Percentiles rank a stretch among this genome's conserved stretches.
Evolutionary conservation across 2,888 invertebrate species (phyloP).

Genomic region (Mesorhabditis belari): DNA sequence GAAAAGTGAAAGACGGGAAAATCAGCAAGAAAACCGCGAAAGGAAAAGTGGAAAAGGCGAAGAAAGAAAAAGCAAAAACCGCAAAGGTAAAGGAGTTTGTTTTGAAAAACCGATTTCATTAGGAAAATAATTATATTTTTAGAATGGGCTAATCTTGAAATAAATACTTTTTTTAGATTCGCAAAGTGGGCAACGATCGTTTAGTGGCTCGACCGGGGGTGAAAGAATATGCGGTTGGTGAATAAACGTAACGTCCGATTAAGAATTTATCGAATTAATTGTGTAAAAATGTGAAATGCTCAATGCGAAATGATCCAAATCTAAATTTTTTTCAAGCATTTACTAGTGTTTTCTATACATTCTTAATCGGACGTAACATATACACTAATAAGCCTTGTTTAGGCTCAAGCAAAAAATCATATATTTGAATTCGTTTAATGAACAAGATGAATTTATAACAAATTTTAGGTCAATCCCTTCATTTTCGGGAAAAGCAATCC

Average conservation of each 20-base stretch:
- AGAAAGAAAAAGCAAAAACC: constrained; percentile 3
- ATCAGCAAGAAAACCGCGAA: constrained; percentile 3
- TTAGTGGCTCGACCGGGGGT: not conserved
- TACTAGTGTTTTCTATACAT: not conserved
- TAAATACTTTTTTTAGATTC: not conserved
- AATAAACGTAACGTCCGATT: not conserved
- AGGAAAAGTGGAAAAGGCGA: not conserved
- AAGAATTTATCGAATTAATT: too few relatives aligned
- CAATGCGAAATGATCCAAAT: too few relatives aligned
- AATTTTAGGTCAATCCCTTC: constrained; percentile 18
- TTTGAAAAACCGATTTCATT: too few relatives aligned
- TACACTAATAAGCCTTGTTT: not conserved
- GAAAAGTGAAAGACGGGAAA: too few relatives aligned
- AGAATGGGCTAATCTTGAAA: too few relatives aligned
- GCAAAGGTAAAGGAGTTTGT: not conserved
- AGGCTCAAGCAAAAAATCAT: not conserved
- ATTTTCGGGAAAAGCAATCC: constrained; percentile 7
- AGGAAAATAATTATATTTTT: too few relatives aligned
- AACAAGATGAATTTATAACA: not conserved
- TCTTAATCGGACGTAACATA: not conserved
- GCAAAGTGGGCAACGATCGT: constrained; percentile 1
- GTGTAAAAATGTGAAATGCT: too few relatives aligned
- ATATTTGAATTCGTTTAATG: not conserved
- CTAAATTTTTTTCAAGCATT: too few relatives aligned
- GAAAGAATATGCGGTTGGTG: not conserved